Evolutionary conservation across 2,888 invertebrate genomes (phyloP).

Genomic region (Caenorhabditis sp.): DNA sequence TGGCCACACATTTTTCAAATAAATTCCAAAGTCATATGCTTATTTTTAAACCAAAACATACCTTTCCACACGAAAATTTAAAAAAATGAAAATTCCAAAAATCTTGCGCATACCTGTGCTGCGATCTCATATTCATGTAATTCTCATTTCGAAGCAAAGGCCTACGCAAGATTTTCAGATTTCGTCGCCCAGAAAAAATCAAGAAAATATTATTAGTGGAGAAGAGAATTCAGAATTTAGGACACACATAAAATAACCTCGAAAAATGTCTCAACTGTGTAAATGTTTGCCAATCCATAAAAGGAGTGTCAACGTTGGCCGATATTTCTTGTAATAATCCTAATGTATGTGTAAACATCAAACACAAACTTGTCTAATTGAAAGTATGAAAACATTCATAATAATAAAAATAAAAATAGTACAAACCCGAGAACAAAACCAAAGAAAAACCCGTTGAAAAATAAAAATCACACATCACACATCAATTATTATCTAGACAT

Average conservation of each 20-base stretch:
- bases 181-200: not conserved
- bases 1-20: too few species aligned
- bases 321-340: not conserved
- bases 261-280: not conserved
- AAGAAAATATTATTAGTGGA: not conserved
- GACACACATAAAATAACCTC: not conserved
- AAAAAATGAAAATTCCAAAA: not conserved
- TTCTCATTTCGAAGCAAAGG: constrained; percentile 18
- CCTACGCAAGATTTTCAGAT: constrained; percentile 18
- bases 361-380: not conserved
- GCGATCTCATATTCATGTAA: not conserved
- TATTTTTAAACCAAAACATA: too few species aligned
- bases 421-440: not conserved
- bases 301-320: not conserved
- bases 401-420: not conserved
- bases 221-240: not conserved
- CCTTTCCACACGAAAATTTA: too few species aligned
- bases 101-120: not conserved
- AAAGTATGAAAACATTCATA: not conserved
- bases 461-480: constrained; percentile 6
- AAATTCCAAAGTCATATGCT: too few species aligned
- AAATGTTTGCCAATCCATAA: constrained; percentile 1
- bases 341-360: not conserved
- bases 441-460: constrained; percentile 1
- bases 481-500: not conserved